Base-by-base conservation (phyloP, 2,113 vertebrate species). In the Ptychochromis oligacanthus region DNA sequence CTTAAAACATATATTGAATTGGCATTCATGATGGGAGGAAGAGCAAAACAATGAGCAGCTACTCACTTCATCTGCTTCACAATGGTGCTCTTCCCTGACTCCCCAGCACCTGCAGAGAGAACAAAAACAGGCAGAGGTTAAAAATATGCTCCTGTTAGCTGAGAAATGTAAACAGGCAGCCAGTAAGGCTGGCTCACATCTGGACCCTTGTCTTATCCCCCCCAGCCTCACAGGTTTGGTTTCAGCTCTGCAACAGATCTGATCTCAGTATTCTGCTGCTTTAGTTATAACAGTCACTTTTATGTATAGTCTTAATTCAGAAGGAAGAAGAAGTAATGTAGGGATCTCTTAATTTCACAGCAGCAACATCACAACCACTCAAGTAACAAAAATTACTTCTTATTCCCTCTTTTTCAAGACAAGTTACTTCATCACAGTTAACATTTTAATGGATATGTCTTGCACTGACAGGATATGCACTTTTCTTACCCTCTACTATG, bases 1-100 rank as follows among this genome's bases (percentile, higher is more conserved):
- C 43, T 46, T 74, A 26, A 74, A 77, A 34, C 46, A 54, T 80
- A 49, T 5, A 67, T 75, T 24, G 9, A 54, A 75, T 15, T 56
- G 38, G 79, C 75, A 82, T 52, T 56, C 12, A 58, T 36, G 57
- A 79, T 31, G 72, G 56, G 77, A 91, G 89, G 89, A 92, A 92
- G 82, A 88, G 79, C 15, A 75, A 89, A 89, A 93, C 89, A 93
- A 92, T 91, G 75, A 84, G 78, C 24, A 78, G 87, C 72, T 54
- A 96, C 97, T 97, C 93, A 99, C 97, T 99, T 99, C 97, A 99
- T 98, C 95, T 99, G 97, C 95, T 98, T 99, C 92, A 99, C 97
- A 1, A 98, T 98, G 93, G 97, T 99, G 95, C 97, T 99, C 96
- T 99, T 99, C 82, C 97, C 97, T 0, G 97, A 99, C 91, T 99